Evolutionary conservation across 2,888 invertebrate species (phyloP).

Genomic region (Eubasilissa splendida): DNA sequence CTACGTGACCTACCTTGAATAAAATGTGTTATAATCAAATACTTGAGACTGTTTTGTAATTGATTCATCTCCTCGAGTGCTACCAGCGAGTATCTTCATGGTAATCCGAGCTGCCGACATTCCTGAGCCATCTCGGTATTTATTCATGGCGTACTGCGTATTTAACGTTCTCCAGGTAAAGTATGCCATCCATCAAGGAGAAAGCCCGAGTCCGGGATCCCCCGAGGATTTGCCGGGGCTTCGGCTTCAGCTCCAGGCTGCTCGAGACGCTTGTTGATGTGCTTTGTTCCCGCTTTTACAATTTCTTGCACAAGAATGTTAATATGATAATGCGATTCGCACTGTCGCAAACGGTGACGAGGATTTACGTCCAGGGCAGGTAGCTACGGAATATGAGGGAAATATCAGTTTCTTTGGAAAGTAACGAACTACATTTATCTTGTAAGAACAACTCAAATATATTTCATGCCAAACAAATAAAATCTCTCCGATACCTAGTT

Average conservation of each 20-base stretch:
- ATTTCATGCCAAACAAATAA: no score
- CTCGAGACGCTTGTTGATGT: background rate
- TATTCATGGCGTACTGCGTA: background rate
- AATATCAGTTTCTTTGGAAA: no score
- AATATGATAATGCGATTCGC: slow-evolving; percentile 22
- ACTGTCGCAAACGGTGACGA: no score
- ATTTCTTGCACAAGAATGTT: background rate
- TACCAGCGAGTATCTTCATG: background rate
- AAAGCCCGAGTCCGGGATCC: background rate
- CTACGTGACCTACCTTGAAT: no score
- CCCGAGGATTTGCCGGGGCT: slow-evolving; percentile 10
- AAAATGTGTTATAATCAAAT: no score
- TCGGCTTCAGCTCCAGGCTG: background rate
- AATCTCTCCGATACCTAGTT: no score
- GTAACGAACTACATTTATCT: no score
- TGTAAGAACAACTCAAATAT: no score
- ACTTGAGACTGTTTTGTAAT: no score
- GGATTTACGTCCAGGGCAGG: no score
- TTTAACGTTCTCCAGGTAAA: slow-evolving; percentile 16
- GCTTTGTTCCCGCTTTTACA: slow-evolving; percentile 14
- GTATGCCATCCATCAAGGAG: slow-evolving; percentile 17
- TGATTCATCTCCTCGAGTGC: no score
- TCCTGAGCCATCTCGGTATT: background rate
- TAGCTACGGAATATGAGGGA: no score
- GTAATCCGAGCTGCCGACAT: slow-evolving; percentile 9